Evolutionary conservation across 2,888 invertebrate genomes (phyloP).

Genomic region (Heliconius hortense): DNA sequence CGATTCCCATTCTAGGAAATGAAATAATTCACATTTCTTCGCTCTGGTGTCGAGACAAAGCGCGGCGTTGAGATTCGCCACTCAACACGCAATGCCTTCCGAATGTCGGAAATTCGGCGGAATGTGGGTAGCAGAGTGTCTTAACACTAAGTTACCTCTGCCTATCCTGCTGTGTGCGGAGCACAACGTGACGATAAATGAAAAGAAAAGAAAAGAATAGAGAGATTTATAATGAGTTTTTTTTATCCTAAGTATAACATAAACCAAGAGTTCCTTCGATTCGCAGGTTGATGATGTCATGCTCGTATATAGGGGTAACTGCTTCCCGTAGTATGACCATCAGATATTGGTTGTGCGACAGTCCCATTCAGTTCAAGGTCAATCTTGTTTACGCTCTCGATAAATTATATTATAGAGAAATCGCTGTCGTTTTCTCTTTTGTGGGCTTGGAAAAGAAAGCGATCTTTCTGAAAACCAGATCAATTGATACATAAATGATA

Average conservation of each 20-base stretch:
- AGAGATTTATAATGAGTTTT: not conserved
- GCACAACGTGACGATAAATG: too few relatives aligned
- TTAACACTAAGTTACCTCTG: too few relatives aligned
- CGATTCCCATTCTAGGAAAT: too few relatives aligned
- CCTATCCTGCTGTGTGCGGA: too few relatives aligned
- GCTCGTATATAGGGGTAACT: slow-evolving; percentile 37
- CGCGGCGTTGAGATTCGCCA: too few relatives aligned
- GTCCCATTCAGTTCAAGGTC: slow-evolving; percentile 19
- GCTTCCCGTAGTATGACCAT: slow-evolving; percentile 34
- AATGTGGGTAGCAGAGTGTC: too few relatives aligned
- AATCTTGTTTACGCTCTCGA: slow-evolving; percentile 36
- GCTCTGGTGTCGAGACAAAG: too few relatives aligned
- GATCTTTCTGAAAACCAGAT: not conserved
- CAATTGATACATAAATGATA: too few relatives aligned
- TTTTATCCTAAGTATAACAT: not conserved
- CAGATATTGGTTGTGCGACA: slow-evolving; percentile 8
- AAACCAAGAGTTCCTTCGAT: slow-evolving; percentile 21
- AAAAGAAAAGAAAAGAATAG: not conserved
- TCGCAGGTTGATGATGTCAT: slow-evolving; percentile 38
- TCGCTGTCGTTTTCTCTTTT: not conserved
- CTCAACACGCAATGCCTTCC: too few relatives aligned
- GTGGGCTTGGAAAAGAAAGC: too few relatives aligned
- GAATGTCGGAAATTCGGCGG: too few relatives aligned
- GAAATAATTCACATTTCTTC: too few relatives aligned
- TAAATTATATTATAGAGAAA: not conserved